phyloP scores from a whole-genome alignment of 2,113 vertebrate species.

The Galbula dea region DNA sequence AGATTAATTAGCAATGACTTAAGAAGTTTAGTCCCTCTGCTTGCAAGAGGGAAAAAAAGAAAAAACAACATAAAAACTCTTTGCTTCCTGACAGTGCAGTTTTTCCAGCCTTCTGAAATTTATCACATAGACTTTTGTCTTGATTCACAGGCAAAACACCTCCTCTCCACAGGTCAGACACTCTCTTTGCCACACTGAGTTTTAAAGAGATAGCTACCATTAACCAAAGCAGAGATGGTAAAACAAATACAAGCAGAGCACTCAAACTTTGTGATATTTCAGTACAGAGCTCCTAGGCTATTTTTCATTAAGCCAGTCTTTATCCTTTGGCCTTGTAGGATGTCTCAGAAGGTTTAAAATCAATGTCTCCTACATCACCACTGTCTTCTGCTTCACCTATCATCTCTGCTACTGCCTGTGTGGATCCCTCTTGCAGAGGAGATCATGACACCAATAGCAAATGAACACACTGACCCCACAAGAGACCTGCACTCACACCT shows the following conservation, averaged over 20 bases:
- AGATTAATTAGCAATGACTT: not conserved
- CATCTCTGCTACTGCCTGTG: not conserved
- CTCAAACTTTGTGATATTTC: not conserved
- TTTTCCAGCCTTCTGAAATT: not conserved
- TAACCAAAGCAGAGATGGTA: not conserved
- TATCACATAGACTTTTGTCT: not conserved
- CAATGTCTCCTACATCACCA: not conserved
- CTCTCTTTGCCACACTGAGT: not conserved
- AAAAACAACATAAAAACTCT: no score
- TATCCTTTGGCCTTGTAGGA: not conserved
- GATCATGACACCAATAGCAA: not conserved
- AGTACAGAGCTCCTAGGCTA: not conserved
- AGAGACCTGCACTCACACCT: not conserved
- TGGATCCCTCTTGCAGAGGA: not conserved
- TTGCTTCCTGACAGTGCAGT: not conserved
- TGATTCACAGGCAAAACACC: not conserved
- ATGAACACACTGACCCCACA: not conserved
- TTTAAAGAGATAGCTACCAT: not conserved
- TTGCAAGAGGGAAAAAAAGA: not conserved
- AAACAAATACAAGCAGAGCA: not conserved
- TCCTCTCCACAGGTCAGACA: not conserved
- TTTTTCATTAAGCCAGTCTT: not conserved
- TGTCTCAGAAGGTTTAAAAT: not conserved
- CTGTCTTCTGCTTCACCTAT: not conserved
- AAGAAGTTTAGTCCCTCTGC: not conserved